Percentiles rank a stretch among this genome's conserved stretches.
Evolutionary conservation across 2,888 invertebrate species (phyloP).

Genomic region (Philereme transversata): DNA sequence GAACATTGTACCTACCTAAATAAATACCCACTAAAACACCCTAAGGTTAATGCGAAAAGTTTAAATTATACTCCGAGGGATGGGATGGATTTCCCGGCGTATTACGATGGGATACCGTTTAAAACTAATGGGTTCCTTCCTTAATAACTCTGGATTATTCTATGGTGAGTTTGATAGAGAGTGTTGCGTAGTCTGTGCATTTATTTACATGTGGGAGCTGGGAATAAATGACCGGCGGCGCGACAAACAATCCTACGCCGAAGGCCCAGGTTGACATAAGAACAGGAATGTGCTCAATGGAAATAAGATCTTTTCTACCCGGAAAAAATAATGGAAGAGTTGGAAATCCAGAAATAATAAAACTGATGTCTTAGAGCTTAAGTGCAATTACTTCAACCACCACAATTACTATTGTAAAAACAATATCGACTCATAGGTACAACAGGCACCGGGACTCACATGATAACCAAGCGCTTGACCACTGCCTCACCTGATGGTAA

Average conservation of each 20-base stretch:
- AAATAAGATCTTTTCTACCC: too few species aligned
- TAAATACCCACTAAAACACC: constrained; percentile 10
- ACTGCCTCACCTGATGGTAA: too few species aligned
- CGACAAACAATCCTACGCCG: constrained; percentile 3
- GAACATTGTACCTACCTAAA: constrained; percentile 14
- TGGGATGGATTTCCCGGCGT: constrained; percentile 15
- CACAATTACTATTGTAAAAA: too few species aligned
- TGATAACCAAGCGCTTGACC: too few species aligned
- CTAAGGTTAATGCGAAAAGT: constrained; percentile 29
- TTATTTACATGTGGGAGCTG: not conserved
- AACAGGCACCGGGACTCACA: too few species aligned
- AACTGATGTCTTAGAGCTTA: too few species aligned
- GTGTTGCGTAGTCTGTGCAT: constrained; percentile 3
- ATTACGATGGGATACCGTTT: constrained; percentile 21
- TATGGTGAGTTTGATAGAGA: constrained; percentile 1
- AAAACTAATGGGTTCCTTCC: constrained; percentile 1
- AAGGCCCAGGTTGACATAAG: constrained; percentile 6
- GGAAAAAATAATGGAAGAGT: too few species aligned
- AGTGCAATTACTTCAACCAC: too few species aligned
- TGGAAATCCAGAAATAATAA: too few species aligned
- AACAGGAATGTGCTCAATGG: too few species aligned
- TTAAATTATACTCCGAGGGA: constrained; percentile 18
- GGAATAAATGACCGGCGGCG: constrained; percentile 6
- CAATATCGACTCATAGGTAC: too few species aligned
- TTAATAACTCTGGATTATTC: constrained; percentile 7